A percentile compares a stretch with the other conserved stretches of the same genome.
Conservation (phyloP, 2,888 invertebrate genomes). For the Mythimna lalbum region DNA sequence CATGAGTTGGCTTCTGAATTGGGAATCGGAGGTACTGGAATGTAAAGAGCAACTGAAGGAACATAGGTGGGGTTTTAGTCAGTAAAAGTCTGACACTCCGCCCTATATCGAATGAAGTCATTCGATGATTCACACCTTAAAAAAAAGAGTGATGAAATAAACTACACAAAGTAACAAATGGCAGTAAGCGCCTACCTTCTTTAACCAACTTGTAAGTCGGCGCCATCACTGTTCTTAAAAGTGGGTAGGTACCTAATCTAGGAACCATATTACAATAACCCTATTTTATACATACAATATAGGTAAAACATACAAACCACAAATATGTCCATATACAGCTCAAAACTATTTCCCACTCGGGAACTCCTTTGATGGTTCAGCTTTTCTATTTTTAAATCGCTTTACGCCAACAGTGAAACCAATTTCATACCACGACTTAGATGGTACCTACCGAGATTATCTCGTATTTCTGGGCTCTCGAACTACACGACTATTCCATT, state of each 20-base stretch:
- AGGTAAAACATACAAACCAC: constrained; percentile 13
- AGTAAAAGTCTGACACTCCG: too few relatives aligned
- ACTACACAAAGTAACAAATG: too few relatives aligned
- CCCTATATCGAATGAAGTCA: too few relatives aligned
- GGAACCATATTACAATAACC: neutral
- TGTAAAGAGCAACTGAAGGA: too few relatives aligned
- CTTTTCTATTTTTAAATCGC: constrained; percentile 68
- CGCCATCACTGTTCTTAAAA: too few relatives aligned
- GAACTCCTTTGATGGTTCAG: constrained; percentile 51
- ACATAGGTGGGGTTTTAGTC: too few relatives aligned
- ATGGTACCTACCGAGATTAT: constrained; percentile 74
- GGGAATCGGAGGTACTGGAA: too few relatives aligned
- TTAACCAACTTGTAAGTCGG: too few relatives aligned
- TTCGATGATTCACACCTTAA: too few relatives aligned
- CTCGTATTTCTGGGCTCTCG: constrained; percentile 77
- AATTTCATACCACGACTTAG: constrained; percentile 71
- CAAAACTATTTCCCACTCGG: constrained; percentile 36
- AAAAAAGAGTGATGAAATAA: too few relatives aligned
- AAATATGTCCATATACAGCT: constrained; percentile 13
- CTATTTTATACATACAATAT: neutral
- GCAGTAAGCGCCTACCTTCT: too few relatives aligned
- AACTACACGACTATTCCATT: constrained; percentile 88
- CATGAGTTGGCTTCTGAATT: too few relatives aligned
- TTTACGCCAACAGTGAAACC: constrained; percentile 65
- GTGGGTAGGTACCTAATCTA: neutral